Evolutionary conservation across 2,888 invertebrate genomes (phyloP).

Genomic region (Stenolophus ochropezus): DNA sequence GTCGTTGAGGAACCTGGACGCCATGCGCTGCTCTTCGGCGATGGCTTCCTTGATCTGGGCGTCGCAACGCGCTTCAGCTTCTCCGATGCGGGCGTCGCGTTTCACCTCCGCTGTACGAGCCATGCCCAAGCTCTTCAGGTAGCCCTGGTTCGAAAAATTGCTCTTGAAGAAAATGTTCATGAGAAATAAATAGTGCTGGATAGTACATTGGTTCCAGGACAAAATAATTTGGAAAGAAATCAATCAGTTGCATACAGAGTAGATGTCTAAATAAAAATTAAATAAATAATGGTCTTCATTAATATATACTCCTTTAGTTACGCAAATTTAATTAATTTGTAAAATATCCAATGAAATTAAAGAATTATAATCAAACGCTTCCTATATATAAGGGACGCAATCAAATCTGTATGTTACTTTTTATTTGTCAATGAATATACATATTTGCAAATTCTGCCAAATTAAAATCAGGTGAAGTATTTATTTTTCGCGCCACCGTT

Average conservation of each 20-base stretch:
- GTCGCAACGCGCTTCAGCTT: conserved; percentile 95
- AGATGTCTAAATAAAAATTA: too few species aligned
- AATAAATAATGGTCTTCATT: too few species aligned
- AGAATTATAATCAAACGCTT: too few species aligned
- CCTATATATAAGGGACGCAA: too few species aligned
- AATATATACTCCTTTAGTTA: too few species aligned
- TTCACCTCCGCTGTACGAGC: conserved; percentile 96
- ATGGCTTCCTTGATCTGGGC: conserved; percentile 95
- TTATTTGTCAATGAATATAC: too few species aligned
- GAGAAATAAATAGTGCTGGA: conserved; percentile 12
- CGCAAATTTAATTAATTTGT: too few species aligned
- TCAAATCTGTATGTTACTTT: too few species aligned
- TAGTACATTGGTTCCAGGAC: conserved; percentile 8
- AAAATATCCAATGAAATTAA: too few species aligned
- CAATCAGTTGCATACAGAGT: conserved; percentile 19
- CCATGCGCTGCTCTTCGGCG: conserved; percentile 97
- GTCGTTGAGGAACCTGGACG: conserved; percentile 93
- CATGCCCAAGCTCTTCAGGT: conserved; percentile 95
- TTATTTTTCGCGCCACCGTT: too few species aligned
- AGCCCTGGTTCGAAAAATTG: conserved; percentile 79
- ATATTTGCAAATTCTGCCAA: too few species aligned
- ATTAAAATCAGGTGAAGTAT: too few species aligned
- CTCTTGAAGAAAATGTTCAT: not conserved
- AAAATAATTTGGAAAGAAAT: not conserved
- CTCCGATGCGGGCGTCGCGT: conserved; percentile 96